Conservation (phyloP, 2,797 vertebrate genomes). For the Tachyglossus aculeatus region DNA sequence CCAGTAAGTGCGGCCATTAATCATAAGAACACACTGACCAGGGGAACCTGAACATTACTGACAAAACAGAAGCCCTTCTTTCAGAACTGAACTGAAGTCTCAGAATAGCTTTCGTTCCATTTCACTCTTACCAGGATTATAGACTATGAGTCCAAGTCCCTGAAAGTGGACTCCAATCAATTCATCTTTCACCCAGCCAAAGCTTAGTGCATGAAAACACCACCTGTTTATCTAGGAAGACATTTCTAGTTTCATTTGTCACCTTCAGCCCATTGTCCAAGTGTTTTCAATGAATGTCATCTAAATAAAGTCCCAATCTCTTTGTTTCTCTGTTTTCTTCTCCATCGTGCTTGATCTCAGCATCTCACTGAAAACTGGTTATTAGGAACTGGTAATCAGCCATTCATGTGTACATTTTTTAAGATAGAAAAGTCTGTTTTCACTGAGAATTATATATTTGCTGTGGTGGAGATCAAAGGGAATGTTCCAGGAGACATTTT, state of each 20-base stretch:
- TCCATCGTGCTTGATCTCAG: constrained; percentile 35
- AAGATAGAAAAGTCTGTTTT: constrained; percentile 55
- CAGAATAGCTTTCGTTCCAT: background rate
- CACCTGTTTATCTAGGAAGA: constrained; percentile 3
- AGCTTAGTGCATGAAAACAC: background rate
- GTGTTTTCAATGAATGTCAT: constrained; percentile 18
- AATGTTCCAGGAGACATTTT: constrained; percentile 31
- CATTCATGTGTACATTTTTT: constrained; percentile 48
- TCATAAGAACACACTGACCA: background rate
- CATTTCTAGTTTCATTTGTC: constrained; percentile 1
- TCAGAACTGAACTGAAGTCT: background rate
- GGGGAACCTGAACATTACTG: background rate
- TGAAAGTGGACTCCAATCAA: background rate
- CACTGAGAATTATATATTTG: constrained; percentile 57
- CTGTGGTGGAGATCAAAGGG: constrained; percentile 7
- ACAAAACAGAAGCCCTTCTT: background rate
- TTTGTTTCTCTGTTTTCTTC: background rate
- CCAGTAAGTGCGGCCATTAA: background rate
- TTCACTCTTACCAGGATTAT: background rate
- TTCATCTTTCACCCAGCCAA: background rate
- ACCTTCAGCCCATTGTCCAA: constrained; percentile 9
- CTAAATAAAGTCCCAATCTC: background rate
- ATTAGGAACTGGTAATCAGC: constrained; percentile 45
- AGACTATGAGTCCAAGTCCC: background rate
- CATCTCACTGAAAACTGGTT: constrained; percentile 44